Evolutionary conservation across 92 coral and sea anemone species (phyloP).

Genomic region (Zoanthus gigantus): DNA sequence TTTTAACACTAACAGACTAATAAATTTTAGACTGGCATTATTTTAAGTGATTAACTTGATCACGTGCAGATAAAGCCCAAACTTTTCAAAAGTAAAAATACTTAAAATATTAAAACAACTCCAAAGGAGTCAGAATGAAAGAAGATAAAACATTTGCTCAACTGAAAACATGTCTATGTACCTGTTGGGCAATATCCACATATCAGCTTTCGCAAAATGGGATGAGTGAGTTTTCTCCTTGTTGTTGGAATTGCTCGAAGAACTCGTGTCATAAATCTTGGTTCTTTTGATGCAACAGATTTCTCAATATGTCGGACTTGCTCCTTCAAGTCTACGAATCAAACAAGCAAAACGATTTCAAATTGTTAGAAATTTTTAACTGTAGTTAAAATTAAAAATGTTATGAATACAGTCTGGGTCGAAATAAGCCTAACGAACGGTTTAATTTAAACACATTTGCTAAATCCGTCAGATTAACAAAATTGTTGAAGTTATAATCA

Average conservation of each 20-base stretch:
- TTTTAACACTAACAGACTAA: too few relatives aligned
- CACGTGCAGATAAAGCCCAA: too few relatives aligned
- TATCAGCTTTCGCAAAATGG: slow-evolving; percentile 85
- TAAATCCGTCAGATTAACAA: neutral
- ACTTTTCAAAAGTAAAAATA: too few relatives aligned
- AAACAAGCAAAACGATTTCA: neutral
- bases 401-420: neutral
- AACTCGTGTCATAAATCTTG: slow-evolving; percentile 84
- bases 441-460: neutral
- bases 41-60: too few relatives aligned
- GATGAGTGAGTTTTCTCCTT: slow-evolving; percentile 86
- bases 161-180: neutral
- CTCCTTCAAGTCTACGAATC: slow-evolving; percentile 81
- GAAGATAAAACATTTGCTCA: neutral
- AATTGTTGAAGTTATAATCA: neutral
- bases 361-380: too few relatives aligned
- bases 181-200: slow-evolving; percentile 94
- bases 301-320: slow-evolving; percentile 95
- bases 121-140: neutral
- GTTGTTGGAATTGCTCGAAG: slow-evolving; percentile 93
- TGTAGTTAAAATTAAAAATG: too few relatives aligned
- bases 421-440: neutral
- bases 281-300: slow-evolving; percentile 91
- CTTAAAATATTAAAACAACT: too few relatives aligned
- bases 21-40: too few relatives aligned